A percentile compares a stretch with the other conserved stretches of the same genome.
phyloP scores from a whole-genome alignment of 1,140 invertebrate genomes.

The Augochlora pura region DNA sequence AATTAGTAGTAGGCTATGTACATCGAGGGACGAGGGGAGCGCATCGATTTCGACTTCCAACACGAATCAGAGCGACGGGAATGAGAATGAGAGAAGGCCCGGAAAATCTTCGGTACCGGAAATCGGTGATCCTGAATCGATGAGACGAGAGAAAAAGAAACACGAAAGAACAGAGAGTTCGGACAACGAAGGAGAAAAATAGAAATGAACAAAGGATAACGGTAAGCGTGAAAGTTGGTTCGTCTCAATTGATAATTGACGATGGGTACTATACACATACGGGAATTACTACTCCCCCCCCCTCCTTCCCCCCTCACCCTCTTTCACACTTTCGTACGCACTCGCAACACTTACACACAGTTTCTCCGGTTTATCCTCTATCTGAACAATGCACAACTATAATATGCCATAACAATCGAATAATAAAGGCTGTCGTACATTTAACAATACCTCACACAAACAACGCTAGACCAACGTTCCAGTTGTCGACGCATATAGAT shows the following conservation, averaged over 20 bases:
- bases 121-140: background rate
- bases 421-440: conserved; percentile 47
- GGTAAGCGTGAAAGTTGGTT: conserved; percentile 47
- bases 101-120: conserved; percentile 44
- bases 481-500: too few relatives aligned
- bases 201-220: conserved; percentile 44
- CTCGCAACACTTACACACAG: conserved; percentile 31
- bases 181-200: background rate
- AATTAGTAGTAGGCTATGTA: too few relatives aligned
- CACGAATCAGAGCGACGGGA: background rate
- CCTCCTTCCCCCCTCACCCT: conserved; percentile 57
- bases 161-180: too few relatives aligned
- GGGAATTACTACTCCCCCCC: conserved; percentile 63
- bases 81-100: background rate
- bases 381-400: conserved; percentile 70
- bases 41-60: too few relatives aligned
- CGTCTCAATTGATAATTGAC: conserved; percentile 74
- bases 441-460: too few relatives aligned
- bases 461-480: too few relatives aligned
- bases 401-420: conserved; percentile 63
- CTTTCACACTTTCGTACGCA: conserved; percentile 50
- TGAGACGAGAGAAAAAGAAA: background rate
- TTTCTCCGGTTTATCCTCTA: conserved; percentile 51
- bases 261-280: conserved; percentile 78
- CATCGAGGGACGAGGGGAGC: too few relatives aligned